Conservation (phyloP, 2,888 invertebrate genomes). For the Lycia hirtaria region DNA sequence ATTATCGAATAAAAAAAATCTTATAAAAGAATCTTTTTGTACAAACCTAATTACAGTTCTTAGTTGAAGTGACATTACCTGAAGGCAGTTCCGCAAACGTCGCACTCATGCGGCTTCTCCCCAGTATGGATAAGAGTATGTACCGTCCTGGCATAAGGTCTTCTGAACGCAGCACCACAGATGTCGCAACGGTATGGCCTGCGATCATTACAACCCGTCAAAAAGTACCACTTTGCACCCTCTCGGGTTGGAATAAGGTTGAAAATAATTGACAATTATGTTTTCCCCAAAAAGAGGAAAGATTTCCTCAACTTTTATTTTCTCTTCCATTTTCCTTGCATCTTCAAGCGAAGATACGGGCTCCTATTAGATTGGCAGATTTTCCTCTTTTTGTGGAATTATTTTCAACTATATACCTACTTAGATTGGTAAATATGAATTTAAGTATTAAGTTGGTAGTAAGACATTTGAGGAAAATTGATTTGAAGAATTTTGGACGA, state of each 20-base stretch:
- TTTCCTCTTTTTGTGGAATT: conserved; percentile 6
- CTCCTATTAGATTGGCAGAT: conserved; percentile 1
- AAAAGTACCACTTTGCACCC: not conserved
- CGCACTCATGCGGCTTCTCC: conserved; percentile 78
- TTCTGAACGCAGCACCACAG: conserved; percentile 77
- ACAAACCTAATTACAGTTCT: not conserved
- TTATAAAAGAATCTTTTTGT: not conserved
- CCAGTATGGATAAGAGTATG: conserved; percentile 81
- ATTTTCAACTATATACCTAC: not conserved
- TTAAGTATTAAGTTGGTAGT: not conserved
- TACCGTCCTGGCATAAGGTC: conserved; percentile 78
- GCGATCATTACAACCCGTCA: conserved; percentile 13
- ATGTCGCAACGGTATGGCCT: conserved; percentile 80
- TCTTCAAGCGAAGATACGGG: conserved; percentile 12
- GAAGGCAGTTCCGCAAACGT: conserved; percentile 79
- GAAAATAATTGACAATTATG: not conserved
- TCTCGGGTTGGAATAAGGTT: not conserved
- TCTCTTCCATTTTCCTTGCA: conserved; percentile 20
- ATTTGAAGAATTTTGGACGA: no score
- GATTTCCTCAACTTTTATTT: conserved; percentile 6
- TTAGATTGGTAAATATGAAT: not conserved
- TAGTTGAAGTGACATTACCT: conserved; percentile 55
- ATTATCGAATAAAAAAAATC: no score
- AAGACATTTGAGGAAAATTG: no score
- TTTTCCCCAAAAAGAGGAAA: conserved; percentile 8